Conservation (phyloP, 1,140 invertebrate genomes). For the Trichogramma pretiosum region DNA sequence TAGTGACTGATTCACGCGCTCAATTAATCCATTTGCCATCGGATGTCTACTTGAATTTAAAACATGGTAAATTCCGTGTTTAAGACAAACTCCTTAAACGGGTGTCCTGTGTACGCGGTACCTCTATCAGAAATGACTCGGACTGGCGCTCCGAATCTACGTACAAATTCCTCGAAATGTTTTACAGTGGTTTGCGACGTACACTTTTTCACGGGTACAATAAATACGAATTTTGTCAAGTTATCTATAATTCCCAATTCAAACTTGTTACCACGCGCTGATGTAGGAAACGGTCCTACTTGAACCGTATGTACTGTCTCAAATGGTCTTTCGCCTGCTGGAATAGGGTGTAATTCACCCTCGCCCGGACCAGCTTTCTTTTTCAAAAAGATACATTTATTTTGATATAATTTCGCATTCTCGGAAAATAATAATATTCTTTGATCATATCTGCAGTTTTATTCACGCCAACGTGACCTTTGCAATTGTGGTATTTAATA, state of each 20-base stretch:
- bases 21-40: neutral
- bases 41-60: conserved; percentile 1
- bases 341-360: conserved; percentile 7
- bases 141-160: no score
- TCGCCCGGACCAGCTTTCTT: neutral
- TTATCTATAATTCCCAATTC: conserved; percentile 26
- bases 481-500: neutral
- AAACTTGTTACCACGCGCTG: conserved; percentile 20
- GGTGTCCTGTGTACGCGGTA: neutral
- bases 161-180: no score
- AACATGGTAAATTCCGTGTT: neutral
- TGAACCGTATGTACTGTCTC: conserved; percentile 24
- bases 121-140: neutral
- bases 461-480: neutral
- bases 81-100: neutral
- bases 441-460: neutral
- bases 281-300: conserved; percentile 26
- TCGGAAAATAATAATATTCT: neutral
- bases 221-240: conserved; percentile 27
- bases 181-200: no score
- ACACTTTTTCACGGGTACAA: conserved; percentile 1
- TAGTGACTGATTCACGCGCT: neutral
- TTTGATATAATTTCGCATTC: conserved; percentile 4
- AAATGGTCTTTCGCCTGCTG: conserved; percentile 15
- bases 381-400: no score